Evolutionary conservation across 2,113 vertebrate genomes (phyloP).

Genomic region (Thamnophis sirtalis): DNA sequence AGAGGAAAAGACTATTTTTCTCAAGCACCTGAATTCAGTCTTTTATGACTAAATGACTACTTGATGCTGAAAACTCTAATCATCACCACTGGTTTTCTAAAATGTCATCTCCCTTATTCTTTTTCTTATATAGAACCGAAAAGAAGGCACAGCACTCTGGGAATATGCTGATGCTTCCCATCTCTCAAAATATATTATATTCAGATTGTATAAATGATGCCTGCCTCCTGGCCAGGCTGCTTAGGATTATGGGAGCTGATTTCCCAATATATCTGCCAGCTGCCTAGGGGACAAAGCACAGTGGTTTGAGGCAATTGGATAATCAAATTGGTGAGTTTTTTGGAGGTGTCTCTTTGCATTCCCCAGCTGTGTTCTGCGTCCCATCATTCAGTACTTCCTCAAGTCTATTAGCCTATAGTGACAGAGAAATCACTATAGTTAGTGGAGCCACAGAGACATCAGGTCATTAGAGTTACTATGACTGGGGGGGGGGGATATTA

Average conservation of each 20-base stretch:
- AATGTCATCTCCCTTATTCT: constrained; percentile 56
- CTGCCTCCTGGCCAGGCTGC: not conserved
- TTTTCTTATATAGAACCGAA: constrained; percentile 57
- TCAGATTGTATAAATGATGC: not conserved
- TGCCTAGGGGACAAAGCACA: not conserved
- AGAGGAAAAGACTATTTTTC: constrained; percentile 68
- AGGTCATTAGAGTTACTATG: not conserved
- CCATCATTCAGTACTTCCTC: not conserved
- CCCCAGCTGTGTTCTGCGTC: not conserved
- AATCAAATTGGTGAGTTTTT: not conserved
- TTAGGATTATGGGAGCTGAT: not conserved
- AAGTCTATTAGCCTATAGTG: not conserved
- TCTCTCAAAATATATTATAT: not conserved
- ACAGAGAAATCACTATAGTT: not conserved
- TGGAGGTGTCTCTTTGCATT: not conserved
- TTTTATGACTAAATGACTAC: constrained; percentile 68
- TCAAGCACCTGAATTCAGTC: constrained; percentile 53
- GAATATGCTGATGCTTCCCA: constrained; percentile 22
- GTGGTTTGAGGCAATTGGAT: not conserved
- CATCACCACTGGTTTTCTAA: constrained; percentile 69
- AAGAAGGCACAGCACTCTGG: constrained; percentile 25
- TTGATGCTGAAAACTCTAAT: constrained; percentile 65
- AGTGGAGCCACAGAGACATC: not conserved
- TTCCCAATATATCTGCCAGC: not conserved
- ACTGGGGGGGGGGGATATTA: not conserved